Evolutionary conservation across 1,140 invertebrate species (phyloP).

Genomic region (Melipona quadrifasciata): DNA sequence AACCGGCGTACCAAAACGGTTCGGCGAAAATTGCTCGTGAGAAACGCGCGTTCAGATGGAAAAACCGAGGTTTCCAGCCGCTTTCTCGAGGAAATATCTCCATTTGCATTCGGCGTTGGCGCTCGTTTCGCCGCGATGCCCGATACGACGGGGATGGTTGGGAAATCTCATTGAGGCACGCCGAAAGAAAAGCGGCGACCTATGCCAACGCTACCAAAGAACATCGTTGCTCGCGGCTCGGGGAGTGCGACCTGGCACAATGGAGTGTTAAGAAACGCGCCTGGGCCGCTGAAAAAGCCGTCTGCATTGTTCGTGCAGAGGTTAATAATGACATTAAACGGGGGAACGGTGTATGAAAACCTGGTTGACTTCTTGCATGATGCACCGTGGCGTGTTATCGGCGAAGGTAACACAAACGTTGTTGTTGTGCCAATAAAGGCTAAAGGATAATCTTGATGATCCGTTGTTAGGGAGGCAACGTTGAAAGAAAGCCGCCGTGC

Average conservation of each 20-base stretch:
- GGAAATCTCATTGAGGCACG: conserved; percentile 24
- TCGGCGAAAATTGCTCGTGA: neutral
- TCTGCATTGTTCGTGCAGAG: conserved; percentile 26
- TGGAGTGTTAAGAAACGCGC: conserved; percentile 44
- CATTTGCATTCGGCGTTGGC: conserved; percentile 27
- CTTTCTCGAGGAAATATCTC: neutral
- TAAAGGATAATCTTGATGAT: neutral
- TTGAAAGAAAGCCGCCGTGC: neutral
- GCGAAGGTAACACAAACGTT: too few species aligned
- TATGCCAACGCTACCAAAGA: neutral
- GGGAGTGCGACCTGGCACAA: conserved; percentile 19
- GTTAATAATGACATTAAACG: conserved; percentile 47
- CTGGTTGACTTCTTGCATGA: neutral
- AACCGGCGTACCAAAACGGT: neutral
- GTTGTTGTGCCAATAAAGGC: neutral
- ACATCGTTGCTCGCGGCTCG: conserved; percentile 7
- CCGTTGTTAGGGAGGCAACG: neutral
- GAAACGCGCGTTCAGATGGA: conserved; percentile 4
- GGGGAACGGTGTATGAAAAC: conserved; percentile 2
- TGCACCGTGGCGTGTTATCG: neutral
- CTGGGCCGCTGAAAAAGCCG: neutral
- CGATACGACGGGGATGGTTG: conserved; percentile 6
- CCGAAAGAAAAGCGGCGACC: conserved; percentile 18
- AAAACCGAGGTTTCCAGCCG: conserved; percentile 7
- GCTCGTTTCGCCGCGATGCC: neutral